phyloP scores from a whole-genome alignment of 1,140 invertebrate genomes.

The Cyrtorhinus lividipennis region DNA sequence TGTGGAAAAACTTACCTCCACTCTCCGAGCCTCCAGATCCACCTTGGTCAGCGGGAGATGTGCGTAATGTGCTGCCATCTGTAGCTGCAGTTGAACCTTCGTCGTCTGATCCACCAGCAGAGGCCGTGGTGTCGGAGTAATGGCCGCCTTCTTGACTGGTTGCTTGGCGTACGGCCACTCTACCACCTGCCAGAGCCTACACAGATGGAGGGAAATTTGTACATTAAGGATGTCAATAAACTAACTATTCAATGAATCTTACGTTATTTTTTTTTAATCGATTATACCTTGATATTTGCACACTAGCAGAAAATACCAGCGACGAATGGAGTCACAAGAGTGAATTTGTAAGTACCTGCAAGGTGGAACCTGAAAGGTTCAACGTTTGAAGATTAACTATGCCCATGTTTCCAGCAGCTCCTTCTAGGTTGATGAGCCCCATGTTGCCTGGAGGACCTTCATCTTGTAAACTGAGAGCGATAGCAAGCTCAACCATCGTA shows the following conservation, averaged over 20 bases:
- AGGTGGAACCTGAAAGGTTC: constrained; percentile 33
- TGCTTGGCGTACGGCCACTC: constrained; percentile 9
- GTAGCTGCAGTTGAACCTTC: constrained; percentile 88
- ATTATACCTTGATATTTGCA: too few relatives aligned
- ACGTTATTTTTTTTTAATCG: too few relatives aligned
- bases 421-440: constrained; percentile 30
- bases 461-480: constrained; percentile 82
- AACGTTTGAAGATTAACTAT: constrained; percentile 32
- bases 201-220: not conserved
- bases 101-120: constrained; percentile 77
- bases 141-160: constrained; percentile 36
- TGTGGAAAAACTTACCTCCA: constrained; percentile 38
- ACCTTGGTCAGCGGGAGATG: constrained; percentile 71
- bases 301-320: too few relatives aligned
- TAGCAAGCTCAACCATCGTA: constrained; percentile 90
- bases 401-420: constrained; percentile 28
- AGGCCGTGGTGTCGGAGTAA: constrained; percentile 64
- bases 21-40: constrained; percentile 69
- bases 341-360: constrained; percentile 26
- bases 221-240: too few relatives aligned
- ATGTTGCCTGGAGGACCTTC: constrained; percentile 30
- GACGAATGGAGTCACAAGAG: too few relatives aligned
- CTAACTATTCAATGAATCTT: too few relatives aligned
- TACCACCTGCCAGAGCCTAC: constrained; percentile 20
- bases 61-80: constrained; percentile 77